Evolutionary conservation across 2,113 vertebrate genomes (phyloP).

Genomic region (Jaculus jaculus): DNA sequence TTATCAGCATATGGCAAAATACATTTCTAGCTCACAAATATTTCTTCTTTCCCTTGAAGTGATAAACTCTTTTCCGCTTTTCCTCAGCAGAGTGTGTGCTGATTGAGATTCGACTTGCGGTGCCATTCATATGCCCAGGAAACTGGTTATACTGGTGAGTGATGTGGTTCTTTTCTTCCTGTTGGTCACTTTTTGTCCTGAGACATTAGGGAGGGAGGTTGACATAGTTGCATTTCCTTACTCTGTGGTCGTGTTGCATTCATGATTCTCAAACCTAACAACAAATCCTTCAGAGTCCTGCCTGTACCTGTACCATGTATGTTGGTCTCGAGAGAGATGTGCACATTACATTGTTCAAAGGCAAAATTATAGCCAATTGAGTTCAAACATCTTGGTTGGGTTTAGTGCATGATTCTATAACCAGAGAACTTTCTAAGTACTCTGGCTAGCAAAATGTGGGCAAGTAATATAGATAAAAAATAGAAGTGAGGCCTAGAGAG

Average conservation of each 20-base stretch:
- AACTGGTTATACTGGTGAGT: slow-evolving; percentile 57
- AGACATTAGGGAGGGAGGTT: neutral
- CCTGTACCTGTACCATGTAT: neutral
- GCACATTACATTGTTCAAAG: neutral
- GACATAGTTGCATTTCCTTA: neutral
- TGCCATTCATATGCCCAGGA: neutral
- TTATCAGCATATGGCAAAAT: neutral
- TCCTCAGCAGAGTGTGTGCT: neutral
- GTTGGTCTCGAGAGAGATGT: too few relatives aligned
- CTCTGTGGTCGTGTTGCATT: neutral
- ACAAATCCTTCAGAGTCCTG: neutral
- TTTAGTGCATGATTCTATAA: neutral
- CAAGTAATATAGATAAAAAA: neutral
- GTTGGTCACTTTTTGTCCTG: neutral
- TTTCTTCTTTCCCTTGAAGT: neutral
- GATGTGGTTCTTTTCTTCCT: neutral
- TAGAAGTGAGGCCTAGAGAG: neutral
- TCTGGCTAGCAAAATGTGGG: too few relatives aligned
- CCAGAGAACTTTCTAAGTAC: neutral
- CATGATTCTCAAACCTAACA: neutral
- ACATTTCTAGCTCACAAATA: neutral
- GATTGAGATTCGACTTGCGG: neutral
- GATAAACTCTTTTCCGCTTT: neutral
- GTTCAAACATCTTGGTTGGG: neutral
- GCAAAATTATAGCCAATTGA: neutral